A percentile compares a stretch with the other conserved stretches of the same genome.
phyloP scores from a whole-genome alignment of 2,797 vertebrate genomes.

The Paratrypauchen microcephalus region DNA sequence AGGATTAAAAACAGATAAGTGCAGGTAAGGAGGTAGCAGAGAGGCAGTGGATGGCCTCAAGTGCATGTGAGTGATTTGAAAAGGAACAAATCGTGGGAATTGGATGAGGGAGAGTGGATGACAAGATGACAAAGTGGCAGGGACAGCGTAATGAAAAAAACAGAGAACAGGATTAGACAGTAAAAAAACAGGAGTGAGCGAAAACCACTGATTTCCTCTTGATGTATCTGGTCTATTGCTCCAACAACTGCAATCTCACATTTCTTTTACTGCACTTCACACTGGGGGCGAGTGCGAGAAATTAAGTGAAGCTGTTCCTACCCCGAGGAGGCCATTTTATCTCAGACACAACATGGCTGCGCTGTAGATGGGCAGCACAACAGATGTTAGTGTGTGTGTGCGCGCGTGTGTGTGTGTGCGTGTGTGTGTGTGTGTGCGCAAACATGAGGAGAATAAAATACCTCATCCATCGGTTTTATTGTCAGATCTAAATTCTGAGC shows the following conservation, averaged over 20 bases:
- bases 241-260: constrained; percentile 29
- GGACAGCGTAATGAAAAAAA: constrained; percentile 23
- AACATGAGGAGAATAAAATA: constrained; percentile 3
- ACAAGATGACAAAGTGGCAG: constrained; percentile 39
- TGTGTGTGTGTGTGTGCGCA: background rate
- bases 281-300: constrained; percentile 28
- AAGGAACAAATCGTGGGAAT: background rate
- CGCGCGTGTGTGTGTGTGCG: background rate
- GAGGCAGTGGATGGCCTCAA: background rate
- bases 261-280: constrained; percentile 25
- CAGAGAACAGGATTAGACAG: constrained; percentile 26
- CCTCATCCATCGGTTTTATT: background rate
- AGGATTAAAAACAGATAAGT: constrained; percentile 37
- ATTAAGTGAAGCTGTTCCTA: constrained; percentile 60
- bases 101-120: constrained; percentile 16
- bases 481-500: constrained; percentile 7
- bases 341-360: constrained; percentile 59
- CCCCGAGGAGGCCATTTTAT: constrained; percentile 57
- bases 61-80: constrained; percentile 17
- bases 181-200: constrained; percentile 6
- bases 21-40: constrained; percentile 10
- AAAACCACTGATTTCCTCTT: constrained; percentile 45
- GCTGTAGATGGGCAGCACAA: constrained; percentile 50
- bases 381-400: constrained; percentile 16
- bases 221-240: constrained; percentile 47